Evolutionary conservation across 2,888 invertebrate genomes (phyloP).

Genomic region (Sminthurinus aureus): DNA sequence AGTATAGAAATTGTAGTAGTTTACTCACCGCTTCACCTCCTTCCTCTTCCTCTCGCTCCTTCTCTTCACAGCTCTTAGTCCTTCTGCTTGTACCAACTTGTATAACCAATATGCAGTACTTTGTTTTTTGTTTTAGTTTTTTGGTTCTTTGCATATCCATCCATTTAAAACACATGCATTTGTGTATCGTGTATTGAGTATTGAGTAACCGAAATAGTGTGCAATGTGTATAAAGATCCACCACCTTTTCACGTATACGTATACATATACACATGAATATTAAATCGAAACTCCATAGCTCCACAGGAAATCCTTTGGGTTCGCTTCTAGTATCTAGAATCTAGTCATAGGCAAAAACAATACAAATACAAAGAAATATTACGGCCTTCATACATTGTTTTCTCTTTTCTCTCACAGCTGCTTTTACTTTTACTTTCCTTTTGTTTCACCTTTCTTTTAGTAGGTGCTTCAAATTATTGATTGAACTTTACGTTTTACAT

Average conservation of each 20-base stretch:
- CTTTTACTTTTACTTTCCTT: too few relatives aligned
- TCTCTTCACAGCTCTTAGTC: neutral
- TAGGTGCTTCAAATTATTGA: too few relatives aligned
- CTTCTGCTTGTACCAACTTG: neutral
- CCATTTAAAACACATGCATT: neutral
- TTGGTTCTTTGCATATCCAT: too few relatives aligned
- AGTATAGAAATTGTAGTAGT: neutral
- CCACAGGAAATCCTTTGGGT: neutral
- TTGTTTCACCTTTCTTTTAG: too few relatives aligned
- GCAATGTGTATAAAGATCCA: too few relatives aligned
- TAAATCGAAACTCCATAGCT: neutral
- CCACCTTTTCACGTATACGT: neutral
- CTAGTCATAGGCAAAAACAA: neutral
- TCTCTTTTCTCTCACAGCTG: too few relatives aligned
- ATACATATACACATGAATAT: neutral
- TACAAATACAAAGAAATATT: neutral
- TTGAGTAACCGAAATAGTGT: too few relatives aligned
- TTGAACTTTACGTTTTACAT: too few relatives aligned
- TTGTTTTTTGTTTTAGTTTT: too few relatives aligned
- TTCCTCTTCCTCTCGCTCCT: constrained; percentile 1
- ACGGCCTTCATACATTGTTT: neutral
- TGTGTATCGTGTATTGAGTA: too few relatives aligned
- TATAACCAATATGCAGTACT: too few relatives aligned
- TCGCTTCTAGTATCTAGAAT: too few relatives aligned
- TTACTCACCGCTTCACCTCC: neutral